Conservation (phyloP, 1,140 invertebrate genomes). For the Drosophila parabipectinata region DNA sequence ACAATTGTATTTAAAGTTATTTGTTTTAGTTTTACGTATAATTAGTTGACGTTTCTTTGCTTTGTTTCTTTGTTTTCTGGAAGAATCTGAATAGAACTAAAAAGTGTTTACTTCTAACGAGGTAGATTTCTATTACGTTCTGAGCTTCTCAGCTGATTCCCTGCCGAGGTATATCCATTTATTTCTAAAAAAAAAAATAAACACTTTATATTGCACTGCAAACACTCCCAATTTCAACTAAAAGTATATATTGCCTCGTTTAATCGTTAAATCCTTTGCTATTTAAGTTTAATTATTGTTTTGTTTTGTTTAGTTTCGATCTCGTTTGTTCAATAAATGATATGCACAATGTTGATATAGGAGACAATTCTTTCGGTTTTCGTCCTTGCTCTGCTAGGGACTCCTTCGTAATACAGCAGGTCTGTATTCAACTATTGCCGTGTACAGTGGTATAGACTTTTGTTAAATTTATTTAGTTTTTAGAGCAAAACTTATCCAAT, state of each 20-base stretch:
- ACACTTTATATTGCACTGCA: conserved; percentile 60
- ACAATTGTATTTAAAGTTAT: conserved; percentile 80
- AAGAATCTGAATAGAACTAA: conserved; percentile 11
- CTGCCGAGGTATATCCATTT: conserved; percentile 57
- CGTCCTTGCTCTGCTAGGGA: no score
- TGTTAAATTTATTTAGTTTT: not conserved
- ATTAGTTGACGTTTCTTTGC: conserved; percentile 57
- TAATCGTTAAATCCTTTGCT: conserved; percentile 47
- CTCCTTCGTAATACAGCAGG: no score
- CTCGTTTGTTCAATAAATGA: conserved; percentile 63
- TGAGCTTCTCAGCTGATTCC: conserved; percentile 21
- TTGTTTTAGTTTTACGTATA: conserved; percentile 77
- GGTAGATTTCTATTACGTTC: conserved; percentile 58
- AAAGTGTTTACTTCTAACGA: conserved; percentile 62
- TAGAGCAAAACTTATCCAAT: not conserved
- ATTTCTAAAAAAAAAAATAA: conserved; percentile 36
- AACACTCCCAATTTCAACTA: conserved; percentile 71
- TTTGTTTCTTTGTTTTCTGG: conserved; percentile 11
- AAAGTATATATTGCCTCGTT: conserved; percentile 66
- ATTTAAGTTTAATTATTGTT: conserved; percentile 80
- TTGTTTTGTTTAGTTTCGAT: conserved; percentile 9
- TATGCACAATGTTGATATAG: conserved; percentile 79
- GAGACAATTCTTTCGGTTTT: conserved; percentile 17
- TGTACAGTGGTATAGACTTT: not conserved
- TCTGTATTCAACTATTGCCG: not conserved